These are phyloP conservation scores for Drosophila recens DNA, from an alignment of 2,888 invertebrate species.

Conservation along the genomic window DNA sequence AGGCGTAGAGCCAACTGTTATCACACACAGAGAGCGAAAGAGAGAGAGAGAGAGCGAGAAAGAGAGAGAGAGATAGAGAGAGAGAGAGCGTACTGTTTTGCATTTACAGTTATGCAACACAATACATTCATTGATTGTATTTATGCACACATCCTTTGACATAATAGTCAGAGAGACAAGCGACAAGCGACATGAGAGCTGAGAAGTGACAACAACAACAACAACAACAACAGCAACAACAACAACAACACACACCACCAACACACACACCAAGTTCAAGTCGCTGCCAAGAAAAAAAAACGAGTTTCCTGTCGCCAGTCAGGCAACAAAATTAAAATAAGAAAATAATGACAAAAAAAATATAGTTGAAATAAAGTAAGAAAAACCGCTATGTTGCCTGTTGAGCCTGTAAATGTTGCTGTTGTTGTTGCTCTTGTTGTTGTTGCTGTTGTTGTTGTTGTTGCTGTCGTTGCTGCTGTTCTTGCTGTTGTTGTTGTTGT, in stretches of 20 bases:
- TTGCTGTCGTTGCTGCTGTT: constrained; percentile 24
- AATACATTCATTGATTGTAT: constrained; percentile 57
- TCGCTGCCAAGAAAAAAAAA: constrained; percentile 46
- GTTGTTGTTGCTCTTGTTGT: constrained; percentile 24
- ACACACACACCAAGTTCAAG: constrained; percentile 17
- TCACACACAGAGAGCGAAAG: constrained; percentile 27
- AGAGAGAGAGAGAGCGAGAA: constrained; percentile 1
- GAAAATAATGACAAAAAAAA: constrained; percentile 58
- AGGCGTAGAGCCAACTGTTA: constrained; percentile 58
- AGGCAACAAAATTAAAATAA: constrained; percentile 71
- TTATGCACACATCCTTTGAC: constrained; percentile 65
- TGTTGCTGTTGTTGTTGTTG: constrained; percentile 27
- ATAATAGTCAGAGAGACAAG: constrained; percentile 52
- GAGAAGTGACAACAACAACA: constrained; percentile 37
- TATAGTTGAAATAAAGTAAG: constrained; percentile 32
- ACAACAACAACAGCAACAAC: neutral
- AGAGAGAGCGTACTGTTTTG: constrained; percentile 47
- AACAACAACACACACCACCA: neutral
- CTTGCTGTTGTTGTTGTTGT: constrained; percentile 25
- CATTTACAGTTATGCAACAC: constrained; percentile 77
- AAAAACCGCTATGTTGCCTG: constrained; percentile 71
- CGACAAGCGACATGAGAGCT: constrained; percentile 2
- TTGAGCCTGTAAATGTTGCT: constrained; percentile 22
- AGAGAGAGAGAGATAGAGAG: constrained; percentile 1
- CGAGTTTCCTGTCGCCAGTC: constrained; percentile 72